Base-by-base conservation (phyloP, 2,888 invertebrate genomes). In the Mechanitis messenoides region DNA sequence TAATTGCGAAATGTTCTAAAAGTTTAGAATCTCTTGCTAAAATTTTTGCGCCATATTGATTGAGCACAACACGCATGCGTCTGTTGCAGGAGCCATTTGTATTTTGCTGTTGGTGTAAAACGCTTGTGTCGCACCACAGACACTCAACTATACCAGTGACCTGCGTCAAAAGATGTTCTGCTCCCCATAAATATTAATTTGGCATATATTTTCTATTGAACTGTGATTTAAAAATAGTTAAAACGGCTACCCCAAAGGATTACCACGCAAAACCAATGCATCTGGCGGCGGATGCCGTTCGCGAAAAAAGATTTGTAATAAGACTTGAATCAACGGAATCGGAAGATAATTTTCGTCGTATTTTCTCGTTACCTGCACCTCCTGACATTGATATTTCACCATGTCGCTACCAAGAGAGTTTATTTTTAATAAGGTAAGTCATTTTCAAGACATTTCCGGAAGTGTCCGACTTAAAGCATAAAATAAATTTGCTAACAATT, bases 371-470 rank as follows among this genome's bases (percentile, higher is more conserved):
- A 62, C 85, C 86, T n/a, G 87, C 87, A 0, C 87, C 89, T 31
- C 89, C 89, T 2, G 79, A 84, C 63, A 82, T 76, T 50, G 35
- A 54, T 11, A 50, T 7, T 50, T 31, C n/a, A 64, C 62, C 64
- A 92, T 92, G 92, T 92, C 92, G 73, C 74, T 92, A 69, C 92
- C 92, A 62, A 82, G 92, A 71, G 91, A 92, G 77, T 92, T 92
- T 79, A 90, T 91, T 70, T 92, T 91, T 72, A 91, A 91, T 71
- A 90, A 92, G 85, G 91, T 91, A 70, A 87, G 89, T 71, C 2
- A n/a, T 47, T 31, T 31, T 7, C 47, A 12, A 31, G 6, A 50
- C 9, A 31, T 50, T 50, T 50, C 50, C 28, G 50, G 50, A 28
- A 50, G 50, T 28, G 31, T 6, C 6, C 31, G 31, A 11, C n/a